Conservation (phyloP, 1,140 invertebrate species). For the Epicauta chinensis region DNA sequence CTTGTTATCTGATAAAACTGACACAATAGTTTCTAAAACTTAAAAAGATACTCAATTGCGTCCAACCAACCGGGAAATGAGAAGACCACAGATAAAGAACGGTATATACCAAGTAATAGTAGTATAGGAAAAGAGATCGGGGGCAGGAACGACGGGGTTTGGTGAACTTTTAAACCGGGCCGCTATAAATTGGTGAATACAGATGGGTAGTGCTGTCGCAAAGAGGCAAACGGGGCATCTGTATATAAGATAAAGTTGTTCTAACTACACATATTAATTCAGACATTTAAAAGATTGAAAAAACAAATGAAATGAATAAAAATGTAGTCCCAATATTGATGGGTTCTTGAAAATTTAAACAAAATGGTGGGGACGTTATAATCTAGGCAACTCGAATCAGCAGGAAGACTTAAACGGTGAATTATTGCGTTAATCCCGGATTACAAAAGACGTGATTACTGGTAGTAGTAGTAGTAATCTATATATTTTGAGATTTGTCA, state of each 20-base stretch:
- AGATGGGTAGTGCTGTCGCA: slow-evolving; percentile 31
- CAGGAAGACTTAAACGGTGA: too few species aligned
- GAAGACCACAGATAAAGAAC: slow-evolving; percentile 37
- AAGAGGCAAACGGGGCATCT: slow-evolving; percentile 33
- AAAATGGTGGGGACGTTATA: too few species aligned
- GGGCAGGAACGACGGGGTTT: slow-evolving; percentile 3
- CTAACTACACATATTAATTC: slow-evolving; percentile 35
- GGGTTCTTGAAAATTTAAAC: too few species aligned
- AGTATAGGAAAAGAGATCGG: background rate
- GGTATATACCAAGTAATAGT: too few species aligned
- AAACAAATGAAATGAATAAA: background rate
- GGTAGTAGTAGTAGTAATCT: too few species aligned
- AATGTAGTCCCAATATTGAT: too few species aligned
- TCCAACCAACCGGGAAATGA: slow-evolving; percentile 41
- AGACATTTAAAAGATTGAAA: slow-evolving; percentile 27
- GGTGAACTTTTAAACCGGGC: slow-evolving; percentile 34
- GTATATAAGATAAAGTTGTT: slow-evolving; percentile 35
- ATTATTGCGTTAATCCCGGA: too few species aligned
- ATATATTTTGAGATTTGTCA: too few species aligned
- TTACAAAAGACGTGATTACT: too few species aligned
- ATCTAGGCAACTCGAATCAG: too few species aligned
- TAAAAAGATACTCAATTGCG: slow-evolving; percentile 40
- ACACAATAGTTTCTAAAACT: slow-evolving; percentile 41
- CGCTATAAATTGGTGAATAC: slow-evolving; percentile 35
- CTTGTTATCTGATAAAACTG: slow-evolving; percentile 38